Conservation (phyloP, 2,888 invertebrate species). For the Timema cristinae region DNA sequence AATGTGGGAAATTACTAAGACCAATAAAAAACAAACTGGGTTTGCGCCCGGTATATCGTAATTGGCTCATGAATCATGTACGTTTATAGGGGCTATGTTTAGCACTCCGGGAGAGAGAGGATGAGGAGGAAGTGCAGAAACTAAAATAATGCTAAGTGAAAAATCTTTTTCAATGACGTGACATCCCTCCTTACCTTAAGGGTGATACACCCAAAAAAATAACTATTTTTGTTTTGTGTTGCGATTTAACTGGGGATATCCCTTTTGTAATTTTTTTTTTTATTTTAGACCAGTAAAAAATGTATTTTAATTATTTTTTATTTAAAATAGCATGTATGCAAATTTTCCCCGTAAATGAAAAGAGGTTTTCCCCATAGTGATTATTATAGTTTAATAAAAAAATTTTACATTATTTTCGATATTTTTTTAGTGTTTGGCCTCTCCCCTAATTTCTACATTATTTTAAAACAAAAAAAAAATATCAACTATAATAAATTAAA, state of each 20-base stretch:
- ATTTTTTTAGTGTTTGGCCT: not conserved
- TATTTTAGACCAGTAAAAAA: not conserved
- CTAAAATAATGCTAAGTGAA: not conserved
- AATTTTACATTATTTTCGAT: not conserved
- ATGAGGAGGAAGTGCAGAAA: not conserved
- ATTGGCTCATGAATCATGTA: conserved; percentile 5
- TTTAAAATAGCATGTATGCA: too few relatives aligned
- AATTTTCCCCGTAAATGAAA: too few relatives aligned
- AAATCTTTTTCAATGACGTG: not conserved
- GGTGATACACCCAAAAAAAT: not conserved
- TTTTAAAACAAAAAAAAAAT: too few relatives aligned
- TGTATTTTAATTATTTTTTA: not conserved
- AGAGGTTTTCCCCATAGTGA: too few relatives aligned
- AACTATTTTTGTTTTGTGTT: not conserved
- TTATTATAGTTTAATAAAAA: not conserved
- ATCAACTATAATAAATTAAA: too few relatives aligned
- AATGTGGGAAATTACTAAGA: conserved; percentile 7
- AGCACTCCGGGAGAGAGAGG: not conserved
- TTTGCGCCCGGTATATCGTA: not conserved
- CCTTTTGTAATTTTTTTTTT: not conserved
- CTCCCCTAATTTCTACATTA: not conserved
- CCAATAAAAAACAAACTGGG: conserved; percentile 1
- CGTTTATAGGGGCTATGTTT: not conserved
- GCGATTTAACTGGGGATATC: not conserved
- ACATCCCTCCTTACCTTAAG: not conserved